Percentiles rank a stretch among this genome's conserved stretches.
Conservation (phyloP, 2,113 vertebrate genomes). For the Pygoscelis antarcticus region DNA sequence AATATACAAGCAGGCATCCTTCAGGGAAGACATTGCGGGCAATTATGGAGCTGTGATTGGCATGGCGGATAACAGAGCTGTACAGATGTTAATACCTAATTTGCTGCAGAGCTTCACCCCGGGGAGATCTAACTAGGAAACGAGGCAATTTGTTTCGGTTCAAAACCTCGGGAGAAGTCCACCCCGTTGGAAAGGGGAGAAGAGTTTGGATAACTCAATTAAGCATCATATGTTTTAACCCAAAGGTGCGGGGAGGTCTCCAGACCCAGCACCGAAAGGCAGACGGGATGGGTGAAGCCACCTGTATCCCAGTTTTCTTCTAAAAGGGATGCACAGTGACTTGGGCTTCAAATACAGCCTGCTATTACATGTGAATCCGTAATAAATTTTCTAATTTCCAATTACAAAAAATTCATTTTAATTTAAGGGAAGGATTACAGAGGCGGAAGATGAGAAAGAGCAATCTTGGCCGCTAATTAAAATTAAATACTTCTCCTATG, state of each 20-base stretch:
- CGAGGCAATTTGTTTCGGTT: constrained; percentile 25
- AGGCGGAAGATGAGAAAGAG: background rate
- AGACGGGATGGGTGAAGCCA: background rate
- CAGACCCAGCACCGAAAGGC: background rate
- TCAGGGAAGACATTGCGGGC: constrained; percentile 4
- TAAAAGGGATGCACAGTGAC: background rate
- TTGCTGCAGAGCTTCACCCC: background rate
- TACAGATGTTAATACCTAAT: constrained; percentile 36
- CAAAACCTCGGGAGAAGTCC: background rate
- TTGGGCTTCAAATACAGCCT: background rate
- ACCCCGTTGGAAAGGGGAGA: background rate
- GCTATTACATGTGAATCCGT: background rate
- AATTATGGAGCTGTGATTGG: background rate
- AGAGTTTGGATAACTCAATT: constrained; percentile 7
- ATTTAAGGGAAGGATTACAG: constrained; percentile 12
- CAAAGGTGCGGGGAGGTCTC: background rate
- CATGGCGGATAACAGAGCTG: background rate
- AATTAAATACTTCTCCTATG: constrained; percentile 12
- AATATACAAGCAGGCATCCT: constrained; percentile 49
- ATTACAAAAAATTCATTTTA: background rate
- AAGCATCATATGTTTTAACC: background rate
- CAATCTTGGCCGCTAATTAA: background rate
- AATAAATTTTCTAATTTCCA: background rate
- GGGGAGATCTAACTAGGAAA: background rate
- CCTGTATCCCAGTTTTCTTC: background rate